A percentile compares a stretch with the other conserved stretches of the same genome.
These are phyloP conservation scores for Chloropsis hardwickii DNA, from an alignment of 2,113 vertebrate genomes.

Conservation along the genomic window DNA sequence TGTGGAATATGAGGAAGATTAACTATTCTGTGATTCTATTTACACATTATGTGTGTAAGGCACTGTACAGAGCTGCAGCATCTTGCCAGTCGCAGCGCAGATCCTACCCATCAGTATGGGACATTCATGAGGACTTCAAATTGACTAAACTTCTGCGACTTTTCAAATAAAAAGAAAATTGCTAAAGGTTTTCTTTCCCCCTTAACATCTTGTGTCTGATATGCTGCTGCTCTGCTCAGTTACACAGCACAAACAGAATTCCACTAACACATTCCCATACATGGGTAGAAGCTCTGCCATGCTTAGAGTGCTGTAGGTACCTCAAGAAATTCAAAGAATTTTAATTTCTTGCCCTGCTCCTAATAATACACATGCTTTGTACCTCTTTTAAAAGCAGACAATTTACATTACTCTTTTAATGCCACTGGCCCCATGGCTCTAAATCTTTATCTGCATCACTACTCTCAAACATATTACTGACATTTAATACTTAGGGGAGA, in stretches of 20 bases:
- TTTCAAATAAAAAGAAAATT: background rate
- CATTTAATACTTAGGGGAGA: conserved; percentile 63
- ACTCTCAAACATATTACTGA: conserved; percentile 30
- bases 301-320: background rate
- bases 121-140: background rate
- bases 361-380: background rate
- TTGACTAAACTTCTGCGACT: background rate
- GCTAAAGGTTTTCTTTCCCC: background rate
- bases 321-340: background rate
- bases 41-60: background rate
- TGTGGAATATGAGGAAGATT: background rate
- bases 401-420: conserved; percentile 7
- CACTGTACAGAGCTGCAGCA: background rate
- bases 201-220: background rate
- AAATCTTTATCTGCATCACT: conserved; percentile 36
- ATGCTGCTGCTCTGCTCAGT: background rate
- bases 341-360: background rate
- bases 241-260: background rate
- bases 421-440: background rate
- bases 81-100: background rate
- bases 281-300: background rate
- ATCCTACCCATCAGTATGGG: background rate
- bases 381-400: background rate
- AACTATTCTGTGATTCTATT: background rate
- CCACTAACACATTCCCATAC: background rate